Conservation (phyloP, 2,797 vertebrate genomes). For the Epinephelus malabaricus region DNA sequence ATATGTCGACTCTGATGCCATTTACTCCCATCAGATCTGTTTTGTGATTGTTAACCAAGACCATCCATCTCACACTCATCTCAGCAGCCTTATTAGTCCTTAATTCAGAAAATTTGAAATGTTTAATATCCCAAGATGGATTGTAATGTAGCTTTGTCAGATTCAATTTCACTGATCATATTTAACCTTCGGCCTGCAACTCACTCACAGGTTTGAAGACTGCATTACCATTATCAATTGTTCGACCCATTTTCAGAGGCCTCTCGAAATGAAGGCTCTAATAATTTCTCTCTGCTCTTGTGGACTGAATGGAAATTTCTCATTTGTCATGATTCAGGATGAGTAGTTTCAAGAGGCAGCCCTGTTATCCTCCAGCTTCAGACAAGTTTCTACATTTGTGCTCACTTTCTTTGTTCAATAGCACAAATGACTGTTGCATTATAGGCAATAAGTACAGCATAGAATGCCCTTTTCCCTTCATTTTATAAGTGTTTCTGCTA, state of each 20-base stretch:
- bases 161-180: slow-evolving; percentile 86
- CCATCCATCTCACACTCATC: slow-evolving; percentile 87
- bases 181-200: slow-evolving; percentile 84
- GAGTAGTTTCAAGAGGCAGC: slow-evolving; percentile 26
- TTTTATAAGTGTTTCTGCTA: not conserved
- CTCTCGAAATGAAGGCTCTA: slow-evolving; percentile 46
- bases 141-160: slow-evolving; percentile 89
- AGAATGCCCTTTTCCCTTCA: not conserved
- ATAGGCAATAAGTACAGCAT: not conserved
- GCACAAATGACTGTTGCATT: not conserved
- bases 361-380: not conserved
- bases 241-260: slow-evolving; percentile 64
- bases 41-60: slow-evolving; percentile 79
- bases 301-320: slow-evolving; percentile 49
- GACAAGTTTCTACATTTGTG: slow-evolving; percentile 23
- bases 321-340: slow-evolving; percentile 47
- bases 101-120: slow-evolving; percentile 88
- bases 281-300: slow-evolving; percentile 55
- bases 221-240: slow-evolving; percentile 76
- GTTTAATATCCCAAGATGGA: slow-evolving; percentile 90
- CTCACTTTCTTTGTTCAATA: slow-evolving; percentile 5
- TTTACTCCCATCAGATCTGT: slow-evolving; percentile 74
- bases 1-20: slow-evolving; percentile 75
- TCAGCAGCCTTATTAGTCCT: slow-evolving; percentile 86
- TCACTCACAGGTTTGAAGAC: slow-evolving; percentile 83